phyloP scores from a whole-genome alignment of 2,888 invertebrate genomes.

The Craniophora ligustri region DNA sequence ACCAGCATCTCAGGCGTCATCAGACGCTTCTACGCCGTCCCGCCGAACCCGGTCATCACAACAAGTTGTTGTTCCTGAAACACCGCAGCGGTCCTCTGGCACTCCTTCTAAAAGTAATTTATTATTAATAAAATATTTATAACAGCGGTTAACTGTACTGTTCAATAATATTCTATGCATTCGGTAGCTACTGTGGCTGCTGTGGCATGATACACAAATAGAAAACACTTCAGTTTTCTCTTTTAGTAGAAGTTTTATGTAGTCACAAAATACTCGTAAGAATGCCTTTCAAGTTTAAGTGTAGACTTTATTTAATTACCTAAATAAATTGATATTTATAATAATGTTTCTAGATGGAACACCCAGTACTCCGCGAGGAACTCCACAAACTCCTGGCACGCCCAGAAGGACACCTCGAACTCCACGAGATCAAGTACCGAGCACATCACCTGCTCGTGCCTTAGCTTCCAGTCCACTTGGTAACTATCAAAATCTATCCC shows the following conservation, averaged over 20 bases:
- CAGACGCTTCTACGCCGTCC: constrained; percentile 83
- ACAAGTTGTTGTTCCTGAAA: constrained; percentile 84
- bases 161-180: no score
- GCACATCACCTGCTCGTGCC: constrained; percentile 79
- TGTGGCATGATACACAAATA: not conserved
- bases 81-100: constrained; percentile 82
- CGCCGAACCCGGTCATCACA: constrained; percentile 81
- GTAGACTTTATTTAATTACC: no score
- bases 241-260: no score
- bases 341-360: constrained; percentile 31
- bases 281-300: no score
- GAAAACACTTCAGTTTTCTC: no score
- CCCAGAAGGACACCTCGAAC: constrained; percentile 62
- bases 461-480: constrained; percentile 83
- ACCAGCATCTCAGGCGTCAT: constrained; percentile 81
- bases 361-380: constrained; percentile 29
- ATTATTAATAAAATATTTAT: no score
- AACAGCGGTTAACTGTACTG: not conserved
- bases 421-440: constrained; percentile 58
- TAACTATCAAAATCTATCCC: constrained; percentile 50
- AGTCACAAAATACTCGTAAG: no score
- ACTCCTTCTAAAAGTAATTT: constrained; percentile 79
- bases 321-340: no score
- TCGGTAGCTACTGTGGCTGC: not conserved
- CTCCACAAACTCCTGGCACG: constrained; percentile 60